Conservation (phyloP, 1,140 invertebrate genomes). For the Caerostris extrusa region DNA sequence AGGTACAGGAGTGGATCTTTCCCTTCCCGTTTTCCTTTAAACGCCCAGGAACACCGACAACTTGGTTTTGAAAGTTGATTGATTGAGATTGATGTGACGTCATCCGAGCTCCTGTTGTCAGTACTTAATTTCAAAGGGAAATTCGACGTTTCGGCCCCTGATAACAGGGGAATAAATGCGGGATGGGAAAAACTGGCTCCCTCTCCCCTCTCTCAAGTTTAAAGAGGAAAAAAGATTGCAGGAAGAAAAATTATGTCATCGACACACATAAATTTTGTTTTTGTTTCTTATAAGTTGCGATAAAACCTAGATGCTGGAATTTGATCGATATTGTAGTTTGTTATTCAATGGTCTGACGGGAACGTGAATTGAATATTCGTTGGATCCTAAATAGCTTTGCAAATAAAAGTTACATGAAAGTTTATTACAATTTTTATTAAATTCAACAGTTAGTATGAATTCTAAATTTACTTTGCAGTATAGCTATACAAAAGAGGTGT, state of each 20-base stretch:
- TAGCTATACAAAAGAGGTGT: no score
- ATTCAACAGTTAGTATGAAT: no score
- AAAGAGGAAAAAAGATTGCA: neutral
- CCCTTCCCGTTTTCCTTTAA: neutral
- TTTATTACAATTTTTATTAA: no score
- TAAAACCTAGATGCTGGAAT: neutral
- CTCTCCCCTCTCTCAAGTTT: neutral
- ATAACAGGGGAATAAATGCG: constrained; percentile 68
- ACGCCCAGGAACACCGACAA: constrained; percentile 59
- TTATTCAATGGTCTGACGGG: no score
- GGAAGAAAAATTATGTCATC: constrained; percentile 18
- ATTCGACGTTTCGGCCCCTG: constrained; percentile 6
- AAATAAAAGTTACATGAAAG: no score
- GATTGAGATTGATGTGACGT: constrained; percentile 72
- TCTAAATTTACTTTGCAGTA: no score
- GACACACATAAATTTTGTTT: constrained; percentile 5
- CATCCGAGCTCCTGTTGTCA: constrained; percentile 54
- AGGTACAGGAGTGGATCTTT: no score
- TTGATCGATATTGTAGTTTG: neutral
- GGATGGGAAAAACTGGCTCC: constrained; percentile 14
- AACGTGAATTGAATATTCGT: no score
- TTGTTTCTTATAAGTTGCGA: neutral
- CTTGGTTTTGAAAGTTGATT: constrained; percentile 74
- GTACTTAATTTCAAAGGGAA: constrained; percentile 72
- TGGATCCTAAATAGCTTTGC: no score